Percentiles rank a stretch among this genome's conserved stretches.
These are phyloP conservation scores for Rhipidura dahli DNA, from an alignment of 2,113 vertebrate genomes.

Conservation along the genomic window DNA sequence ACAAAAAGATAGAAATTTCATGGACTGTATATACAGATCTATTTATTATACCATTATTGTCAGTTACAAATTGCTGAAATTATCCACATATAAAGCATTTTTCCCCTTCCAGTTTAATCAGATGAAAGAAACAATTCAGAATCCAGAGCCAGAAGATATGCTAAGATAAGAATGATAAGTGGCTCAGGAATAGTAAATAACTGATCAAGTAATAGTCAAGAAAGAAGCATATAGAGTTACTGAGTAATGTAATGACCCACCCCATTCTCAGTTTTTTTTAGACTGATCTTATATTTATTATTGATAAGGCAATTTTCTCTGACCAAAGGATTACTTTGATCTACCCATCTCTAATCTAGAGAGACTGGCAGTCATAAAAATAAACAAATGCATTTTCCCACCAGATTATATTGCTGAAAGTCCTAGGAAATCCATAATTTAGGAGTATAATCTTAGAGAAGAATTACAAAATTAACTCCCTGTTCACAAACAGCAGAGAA, in stretches of 20 bases:
- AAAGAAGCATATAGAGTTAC: neutral
- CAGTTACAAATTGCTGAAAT: neutral
- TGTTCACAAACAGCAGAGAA: constrained; percentile 12
- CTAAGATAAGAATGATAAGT: neutral
- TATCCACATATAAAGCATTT: neutral
- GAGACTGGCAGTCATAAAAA: constrained; percentile 10
- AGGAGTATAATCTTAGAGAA: neutral
- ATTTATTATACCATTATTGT: neutral
- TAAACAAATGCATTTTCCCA: neutral
- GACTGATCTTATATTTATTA: neutral
- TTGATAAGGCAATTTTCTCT: neutral
- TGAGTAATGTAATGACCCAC: neutral
- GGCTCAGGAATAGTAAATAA: neutral
- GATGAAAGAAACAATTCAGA: neutral
- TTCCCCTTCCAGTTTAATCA: neutral
- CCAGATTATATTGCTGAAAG: neutral
- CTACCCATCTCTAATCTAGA: neutral
- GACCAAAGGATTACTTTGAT: neutral
- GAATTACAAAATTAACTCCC: neutral
- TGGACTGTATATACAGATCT: neutral
- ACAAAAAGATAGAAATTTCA: neutral
- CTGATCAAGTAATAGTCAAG: neutral
- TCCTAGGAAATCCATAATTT: neutral
- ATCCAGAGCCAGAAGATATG: neutral
- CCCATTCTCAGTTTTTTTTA: neutral